These are phyloP conservation scores for Caenorhabditis wallacei DNA, from an alignment of 2,888 invertebrate species.

Conservation along the genomic window DNA sequence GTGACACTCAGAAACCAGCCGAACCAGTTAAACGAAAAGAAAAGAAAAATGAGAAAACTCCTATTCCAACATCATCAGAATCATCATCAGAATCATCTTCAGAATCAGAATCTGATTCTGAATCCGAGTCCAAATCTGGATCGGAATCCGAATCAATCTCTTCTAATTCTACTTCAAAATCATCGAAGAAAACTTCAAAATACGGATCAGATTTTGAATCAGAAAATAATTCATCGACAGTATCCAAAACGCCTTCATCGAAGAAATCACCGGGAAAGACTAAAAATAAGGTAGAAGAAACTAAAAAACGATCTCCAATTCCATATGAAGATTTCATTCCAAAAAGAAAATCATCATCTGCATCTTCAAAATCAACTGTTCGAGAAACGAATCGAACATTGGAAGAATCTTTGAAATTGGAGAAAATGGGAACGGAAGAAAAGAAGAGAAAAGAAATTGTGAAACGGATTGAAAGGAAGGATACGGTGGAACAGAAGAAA, in stretches of 20 bases:
- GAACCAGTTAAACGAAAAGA: background rate
- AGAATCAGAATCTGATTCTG: constrained; percentile 12
- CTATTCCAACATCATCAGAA: constrained; percentile 16
- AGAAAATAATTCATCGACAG: background rate
- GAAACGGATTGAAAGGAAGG: background rate
- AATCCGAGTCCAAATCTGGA: constrained; percentile 5
- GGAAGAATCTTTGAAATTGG: constrained; percentile 11
- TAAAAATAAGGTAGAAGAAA: background rate
- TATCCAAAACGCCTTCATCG: background rate
- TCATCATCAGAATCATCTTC: constrained; percentile 32
- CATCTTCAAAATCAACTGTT: constrained; percentile 45
- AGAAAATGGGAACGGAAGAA: background rate
- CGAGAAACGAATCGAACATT: constrained; percentile 12
- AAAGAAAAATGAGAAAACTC: constrained; percentile 35
- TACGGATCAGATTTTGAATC: constrained; percentile 42
- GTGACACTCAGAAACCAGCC: background rate
- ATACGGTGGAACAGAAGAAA: background rate
- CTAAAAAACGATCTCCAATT: background rate
- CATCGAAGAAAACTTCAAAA: constrained; percentile 1
- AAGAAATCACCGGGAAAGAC: background rate
- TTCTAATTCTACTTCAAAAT: constrained; percentile 26
- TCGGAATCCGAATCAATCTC: constrained; percentile 12
- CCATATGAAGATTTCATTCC: constrained; percentile 38
- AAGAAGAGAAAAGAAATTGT: background rate
- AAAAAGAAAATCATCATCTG: constrained; percentile 12